Percentiles rank a stretch among this genome's conserved stretches.
phyloP scores from a whole-genome alignment of 1,140 invertebrate species.

The Caenorhabditis tropicalis region DNA sequence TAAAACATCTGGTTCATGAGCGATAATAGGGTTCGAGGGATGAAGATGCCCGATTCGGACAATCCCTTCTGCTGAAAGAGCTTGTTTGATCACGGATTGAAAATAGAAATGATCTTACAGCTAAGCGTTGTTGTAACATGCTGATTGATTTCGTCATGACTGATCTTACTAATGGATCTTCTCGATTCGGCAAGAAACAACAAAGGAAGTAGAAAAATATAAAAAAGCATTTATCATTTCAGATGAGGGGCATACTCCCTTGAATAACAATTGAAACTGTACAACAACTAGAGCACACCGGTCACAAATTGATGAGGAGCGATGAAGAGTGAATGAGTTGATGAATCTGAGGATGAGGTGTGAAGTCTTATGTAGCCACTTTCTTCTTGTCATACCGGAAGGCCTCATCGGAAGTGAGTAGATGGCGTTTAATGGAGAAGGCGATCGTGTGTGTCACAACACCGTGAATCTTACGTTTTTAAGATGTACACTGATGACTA shows the following conservation, averaged over 20 bases:
- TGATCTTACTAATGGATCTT: constrained; percentile 28
- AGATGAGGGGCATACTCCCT: neutral
- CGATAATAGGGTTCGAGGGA: constrained; percentile 69
- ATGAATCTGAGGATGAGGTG: constrained; percentile 12
- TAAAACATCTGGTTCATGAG: constrained; percentile 70
- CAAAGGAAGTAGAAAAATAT: neutral
- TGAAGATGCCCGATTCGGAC: constrained; percentile 69
- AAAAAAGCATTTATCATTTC: constrained; percentile 15
- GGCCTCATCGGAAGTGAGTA: constrained; percentile 27
- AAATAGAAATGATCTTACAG: neutral
- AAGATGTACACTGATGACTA: constrained; percentile 13
- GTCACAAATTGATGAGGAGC: neutral
- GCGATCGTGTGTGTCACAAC: neutral
- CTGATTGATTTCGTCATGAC: constrained; percentile 25
- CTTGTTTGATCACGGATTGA: neutral
- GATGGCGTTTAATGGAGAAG: constrained; percentile 32
- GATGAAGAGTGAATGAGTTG: constrained; percentile 11
- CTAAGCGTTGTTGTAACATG: constrained; percentile 27
- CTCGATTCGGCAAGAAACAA: constrained; percentile 1
- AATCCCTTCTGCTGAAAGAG: constrained; percentile 54
- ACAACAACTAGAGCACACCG: neutral
- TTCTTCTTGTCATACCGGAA: constrained; percentile 32
- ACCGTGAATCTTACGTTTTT: constrained; percentile 6
- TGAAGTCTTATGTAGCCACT: constrained; percentile 34
- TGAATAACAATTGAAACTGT: neutral